Base-by-base conservation (phyloP, 2,888 invertebrate species). In the Papilio elwesi region DNA sequence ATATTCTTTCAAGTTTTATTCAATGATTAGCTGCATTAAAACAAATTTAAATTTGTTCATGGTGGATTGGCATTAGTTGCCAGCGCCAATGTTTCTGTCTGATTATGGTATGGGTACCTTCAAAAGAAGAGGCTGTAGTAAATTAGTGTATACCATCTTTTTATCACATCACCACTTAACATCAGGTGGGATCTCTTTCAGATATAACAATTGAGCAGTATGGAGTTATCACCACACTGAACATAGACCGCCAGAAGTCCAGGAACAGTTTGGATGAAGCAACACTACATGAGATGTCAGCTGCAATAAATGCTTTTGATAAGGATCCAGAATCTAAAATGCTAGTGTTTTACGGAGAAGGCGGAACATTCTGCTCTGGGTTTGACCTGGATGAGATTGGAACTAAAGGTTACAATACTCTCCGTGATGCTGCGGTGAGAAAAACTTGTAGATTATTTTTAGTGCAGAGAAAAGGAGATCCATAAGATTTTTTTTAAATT, bases 301-400 rank as follows among this genome's bases (percentile, higher is more conserved):
- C 95, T 48, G 98, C 97, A 0, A 95, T 99, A 68, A 92, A 95
- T 75, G 92, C 94, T 15, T 99, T 98, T 89, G 98, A 99, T 78
- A 94, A 95, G 48, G 97, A 98, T 84, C 88, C 95, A 0, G 90
- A 94, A 0, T 93, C 96, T 0, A 90, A 94, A 75, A 96, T 97
- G 6, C 97, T 97, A 9, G 96, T 99, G 2, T 90, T 99, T 3
- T 95, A 98, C 86, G 99, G 99, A 9, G 95, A 96, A 82, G 98
- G 98, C n/a, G 98, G 98, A 0, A 97, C 96, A 72, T 99, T 99
- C 88, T 98, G 98, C 88, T 96, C 98, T 4, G 99, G 99, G 0
- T 97, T 96, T 85, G 98, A 99, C 89, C 94, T 99, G 68, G 94
- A 96, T 68, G 97, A 98, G 83, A 91, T 98, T 70, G 95, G 77